Evolutionary conservation across 2,113 vertebrate species (phyloP).

Genomic region (Rana temporaria): DNA sequence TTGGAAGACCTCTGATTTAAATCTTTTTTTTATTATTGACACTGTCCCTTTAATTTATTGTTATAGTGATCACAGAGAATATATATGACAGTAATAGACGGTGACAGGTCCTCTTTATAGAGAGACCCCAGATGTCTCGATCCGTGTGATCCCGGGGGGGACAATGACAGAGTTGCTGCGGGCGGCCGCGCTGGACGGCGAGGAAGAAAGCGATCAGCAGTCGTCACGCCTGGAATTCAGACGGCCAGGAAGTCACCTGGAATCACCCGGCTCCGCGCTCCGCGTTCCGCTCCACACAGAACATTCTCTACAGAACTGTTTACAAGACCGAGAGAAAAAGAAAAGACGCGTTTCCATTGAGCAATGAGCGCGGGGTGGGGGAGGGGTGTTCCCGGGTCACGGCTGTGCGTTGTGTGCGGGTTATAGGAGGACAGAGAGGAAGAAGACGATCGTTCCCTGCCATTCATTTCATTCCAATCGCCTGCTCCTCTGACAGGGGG

Average conservation of each 20-base stretch:
- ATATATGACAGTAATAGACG: too few relatives aligned
- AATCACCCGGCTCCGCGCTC: slow-evolving; percentile 60
- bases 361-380: slow-evolving; percentile 7
- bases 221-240: slow-evolving; percentile 62
- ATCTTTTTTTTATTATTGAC: too few relatives aligned
- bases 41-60: too few relatives aligned
- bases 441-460: too few relatives aligned
- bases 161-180: too few relatives aligned
- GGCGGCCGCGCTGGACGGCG: too few relatives aligned
- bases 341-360: not conserved
- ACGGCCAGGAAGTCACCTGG: slow-evolving; percentile 70
- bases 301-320: slow-evolving; percentile 37
- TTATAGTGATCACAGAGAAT: too few relatives aligned
- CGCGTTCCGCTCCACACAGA: not conserved
- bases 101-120: too few relatives aligned
- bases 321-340: slow-evolving; percentile 13
- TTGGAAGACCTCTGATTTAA: too few relatives aligned
- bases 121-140: too few relatives aligned
- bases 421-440: slow-evolving; percentile 33
- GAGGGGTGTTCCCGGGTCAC: slow-evolving; percentile 44
- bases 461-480: not conserved
- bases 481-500: too few relatives aligned
- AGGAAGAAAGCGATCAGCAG: not conserved
- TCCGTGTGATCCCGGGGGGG: too few relatives aligned
- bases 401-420: not conserved